Percentiles rank a stretch among this genome's conserved stretches.
Conservation (phyloP, 2,888 invertebrate species). For the Drosophila kanekoi region DNA sequence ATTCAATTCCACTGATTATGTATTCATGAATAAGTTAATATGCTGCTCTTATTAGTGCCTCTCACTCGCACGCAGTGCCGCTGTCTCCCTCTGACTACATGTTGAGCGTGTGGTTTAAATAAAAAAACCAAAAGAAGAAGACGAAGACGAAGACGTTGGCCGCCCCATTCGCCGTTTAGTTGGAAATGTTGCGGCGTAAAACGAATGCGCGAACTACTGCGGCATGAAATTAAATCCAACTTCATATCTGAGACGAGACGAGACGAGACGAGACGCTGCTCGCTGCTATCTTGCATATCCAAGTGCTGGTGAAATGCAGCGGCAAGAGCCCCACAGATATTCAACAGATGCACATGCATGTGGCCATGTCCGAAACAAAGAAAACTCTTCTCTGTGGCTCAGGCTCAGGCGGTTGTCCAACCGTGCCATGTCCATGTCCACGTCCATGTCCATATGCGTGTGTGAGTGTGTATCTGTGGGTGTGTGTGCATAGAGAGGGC, state of each 20-base stretch:
- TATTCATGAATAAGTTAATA: constrained; percentile 76
- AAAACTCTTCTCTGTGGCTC: constrained; percentile 69
- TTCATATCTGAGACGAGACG: constrained; percentile 59
- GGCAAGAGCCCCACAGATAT: constrained; percentile 57
- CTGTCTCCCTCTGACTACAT: constrained; percentile 2
- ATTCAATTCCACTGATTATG: constrained; percentile 64
- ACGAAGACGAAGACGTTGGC: constrained; percentile 29
- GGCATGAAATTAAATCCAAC: constrained; percentile 84
- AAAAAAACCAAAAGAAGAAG: constrained; percentile 16
- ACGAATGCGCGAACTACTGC: constrained; percentile 81
- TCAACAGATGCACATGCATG: constrained; percentile 72
- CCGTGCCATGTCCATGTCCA: constrained; percentile 68
- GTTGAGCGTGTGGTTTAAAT: constrained; percentile 58
- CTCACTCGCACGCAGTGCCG: not conserved
- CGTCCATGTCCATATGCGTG: constrained; percentile 28
- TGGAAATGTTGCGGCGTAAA: constrained; percentile 72
- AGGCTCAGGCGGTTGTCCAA: constrained; percentile 69
- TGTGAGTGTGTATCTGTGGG: constrained; percentile 12
- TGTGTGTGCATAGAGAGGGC: constrained; percentile 74
- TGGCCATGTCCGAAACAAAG: constrained; percentile 76
- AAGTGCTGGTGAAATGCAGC: constrained; percentile 71
- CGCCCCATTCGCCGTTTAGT: constrained; percentile 60
- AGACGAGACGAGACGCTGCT: constrained; percentile 30
- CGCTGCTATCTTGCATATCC: constrained; percentile 78
- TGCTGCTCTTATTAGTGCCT: constrained; percentile 13